Evolutionary conservation across 2,797 vertebrate species (phyloP), one percentile per base, ranked within the genome.

Genomic region (Macroramphosus scolopax): DNA sequence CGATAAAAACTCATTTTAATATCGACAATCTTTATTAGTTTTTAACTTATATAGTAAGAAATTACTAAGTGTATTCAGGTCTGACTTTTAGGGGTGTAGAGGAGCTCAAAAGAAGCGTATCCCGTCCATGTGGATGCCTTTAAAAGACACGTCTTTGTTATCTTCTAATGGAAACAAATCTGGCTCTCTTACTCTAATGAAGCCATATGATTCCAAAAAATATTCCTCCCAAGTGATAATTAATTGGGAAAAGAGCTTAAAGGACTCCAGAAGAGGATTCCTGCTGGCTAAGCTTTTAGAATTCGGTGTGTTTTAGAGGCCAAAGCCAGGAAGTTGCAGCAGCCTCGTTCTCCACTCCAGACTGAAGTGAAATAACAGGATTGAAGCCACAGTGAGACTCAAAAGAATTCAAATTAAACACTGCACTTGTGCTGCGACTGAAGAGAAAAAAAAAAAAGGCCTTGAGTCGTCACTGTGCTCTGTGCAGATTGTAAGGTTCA

Each of bases 391-490:
- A 30, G 5, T 24, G 15, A 49, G 17, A 59, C 51, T 25, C 34
- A 10, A 45, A 41, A 56, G 17, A 38, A 36, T 57, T 25, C 14
- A 52, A 52, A 60, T 33, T 12, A 13, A 36, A 4, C 31, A 44
- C 11, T 22, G 20, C 18, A 12, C 17, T 49, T 32, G 15, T 39
- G 13, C 17, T 49, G 10, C 18, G 39, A 18, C 31, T 49, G 20
- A 22, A 22, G 6, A 22, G 6, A 22, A 22, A 22, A 22, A 22
- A 32, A 50, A 40, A 26, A 28, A 8, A 30, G 37, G 38, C 35
- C 15, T 32, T n/a, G n/a, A n/a, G n/a, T n/a, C n/a, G n/a, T n/a
- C n/a, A n/a, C n/a, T n/a, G n/a, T n/a, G n/a, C n/a, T n/a, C n/a
- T n/a, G n/a, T n/a, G n/a, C n/a, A n/a, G n/a, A 31, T 29, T n/a